A percentile compares a stretch with the other conserved stretches of the same genome.
These are phyloP conservation scores for Diachrysia chrysitis DNA, from an alignment of 2,888 invertebrate genomes.

Conservation along the genomic window DNA sequence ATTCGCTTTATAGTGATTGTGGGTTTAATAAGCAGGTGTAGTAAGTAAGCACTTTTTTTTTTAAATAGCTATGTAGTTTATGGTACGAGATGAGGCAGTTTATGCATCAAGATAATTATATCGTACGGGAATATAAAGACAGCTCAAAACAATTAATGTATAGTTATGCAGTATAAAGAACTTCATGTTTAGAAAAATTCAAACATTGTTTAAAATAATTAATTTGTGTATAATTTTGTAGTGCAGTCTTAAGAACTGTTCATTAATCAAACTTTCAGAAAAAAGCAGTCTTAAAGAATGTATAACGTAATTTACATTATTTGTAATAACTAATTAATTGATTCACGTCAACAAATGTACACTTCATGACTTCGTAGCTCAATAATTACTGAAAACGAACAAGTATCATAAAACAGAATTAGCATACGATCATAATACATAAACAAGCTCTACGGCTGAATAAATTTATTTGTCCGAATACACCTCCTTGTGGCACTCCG, in stretches of 20 bases:
- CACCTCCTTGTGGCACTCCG: constrained; percentile 51
- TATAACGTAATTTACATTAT: background rate
- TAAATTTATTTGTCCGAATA: constrained; percentile 37
- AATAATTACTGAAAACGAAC: constrained; percentile 10
- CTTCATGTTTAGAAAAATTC: too few species aligned
- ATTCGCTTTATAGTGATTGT: constrained; percentile 15
- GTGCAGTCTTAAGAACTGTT: too few species aligned
- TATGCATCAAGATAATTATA: background rate
- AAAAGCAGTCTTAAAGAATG: background rate
- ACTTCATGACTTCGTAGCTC: constrained; percentile 13
- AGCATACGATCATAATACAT: constrained; percentile 30
- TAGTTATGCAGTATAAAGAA: too few species aligned
- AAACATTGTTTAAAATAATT: too few species aligned
- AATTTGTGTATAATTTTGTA: too few species aligned
- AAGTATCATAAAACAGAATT: constrained; percentile 36
- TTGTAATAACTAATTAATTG: background rate
- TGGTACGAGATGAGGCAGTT: background rate
- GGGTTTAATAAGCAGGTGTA: constrained; percentile 11
- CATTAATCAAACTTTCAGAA: background rate
- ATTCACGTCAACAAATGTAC: background rate
- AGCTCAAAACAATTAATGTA: background rate
- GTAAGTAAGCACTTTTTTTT: background rate
- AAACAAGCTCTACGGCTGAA: constrained; percentile 34
- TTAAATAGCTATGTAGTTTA: constrained; percentile 4
- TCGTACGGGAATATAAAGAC: background rate